These are phyloP conservation scores for Ischnus inquisitorius DNA, from an alignment of 2,888 invertebrate species.

Conservation along the genomic window DNA sequence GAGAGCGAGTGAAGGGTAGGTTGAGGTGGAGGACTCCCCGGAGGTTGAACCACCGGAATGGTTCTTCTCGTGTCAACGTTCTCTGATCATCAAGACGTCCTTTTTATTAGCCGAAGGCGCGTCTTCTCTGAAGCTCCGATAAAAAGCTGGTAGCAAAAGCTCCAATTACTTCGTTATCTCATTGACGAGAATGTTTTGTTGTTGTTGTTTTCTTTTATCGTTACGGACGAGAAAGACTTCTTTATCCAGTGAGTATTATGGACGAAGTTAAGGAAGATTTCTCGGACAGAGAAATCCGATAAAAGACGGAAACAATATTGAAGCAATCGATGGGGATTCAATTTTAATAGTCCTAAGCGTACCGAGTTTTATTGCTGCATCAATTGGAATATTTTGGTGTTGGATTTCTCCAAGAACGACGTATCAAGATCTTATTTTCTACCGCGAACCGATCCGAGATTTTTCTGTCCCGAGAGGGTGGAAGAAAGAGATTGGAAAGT, in stretches of 20 bases:
- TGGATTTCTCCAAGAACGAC: constrained; percentile 70
- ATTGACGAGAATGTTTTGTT: constrained; percentile 31
- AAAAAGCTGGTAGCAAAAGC: constrained; percentile 4
- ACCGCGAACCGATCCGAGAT: constrained; percentile 66
- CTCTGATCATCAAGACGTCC: constrained; percentile 48
- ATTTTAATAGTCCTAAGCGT: constrained; percentile 19
- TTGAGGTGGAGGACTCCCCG: constrained; percentile 31
- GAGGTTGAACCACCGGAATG: constrained; percentile 26
- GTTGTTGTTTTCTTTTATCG: constrained; percentile 5
- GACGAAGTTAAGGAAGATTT: background rate
- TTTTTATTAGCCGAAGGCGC: constrained; percentile 41
- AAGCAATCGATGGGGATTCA: constrained; percentile 25
- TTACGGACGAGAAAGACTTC: constrained; percentile 6
- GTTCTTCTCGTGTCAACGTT: constrained; percentile 43
- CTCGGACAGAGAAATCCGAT: background rate
- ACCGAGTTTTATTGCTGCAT: constrained; percentile 29
- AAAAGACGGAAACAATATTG: background rate
- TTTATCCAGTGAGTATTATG: background rate
- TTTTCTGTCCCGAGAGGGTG: constrained; percentile 8
- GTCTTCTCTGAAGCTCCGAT: constrained; percentile 1
- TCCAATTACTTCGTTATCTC: constrained; percentile 39
- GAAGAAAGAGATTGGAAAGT: background rate
- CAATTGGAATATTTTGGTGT: constrained; percentile 26
- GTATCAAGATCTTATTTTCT: constrained; percentile 71
- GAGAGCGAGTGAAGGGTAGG: constrained; percentile 34